Evolutionary conservation across 1,140 invertebrate genomes (phyloP), one percentile per base, ranked within the genome.

Genomic region (Psix sp.): DNA sequence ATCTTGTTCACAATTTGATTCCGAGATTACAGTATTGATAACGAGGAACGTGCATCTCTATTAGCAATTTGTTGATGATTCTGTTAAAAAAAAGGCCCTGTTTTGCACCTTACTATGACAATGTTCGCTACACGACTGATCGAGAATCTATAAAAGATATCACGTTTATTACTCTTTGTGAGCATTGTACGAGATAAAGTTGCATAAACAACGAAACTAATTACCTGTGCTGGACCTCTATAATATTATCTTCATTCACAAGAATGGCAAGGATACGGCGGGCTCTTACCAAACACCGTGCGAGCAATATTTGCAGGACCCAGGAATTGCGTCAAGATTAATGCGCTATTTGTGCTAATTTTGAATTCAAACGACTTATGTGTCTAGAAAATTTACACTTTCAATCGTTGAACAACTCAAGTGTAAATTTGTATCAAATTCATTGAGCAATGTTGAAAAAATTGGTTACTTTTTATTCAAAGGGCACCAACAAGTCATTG

Each of bases 11-110:
- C n/a, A n/a, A n/a, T n/a, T n/a, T n/a, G n/a, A 85, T 89, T 10
- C 84, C 84, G 15, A 85, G 84, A 4, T 85, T 86, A 51, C 86
- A 88, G 62, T 80, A 88, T 24, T 84, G 73, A 83, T 86, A 89
- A 11, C 82, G 82, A 3, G 86, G 85, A 20, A 88, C 42, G 76
- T 89, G 82, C 31, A 87, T 21, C 79, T 89, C 87, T 18, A 86
- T 36, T 4, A 85, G 85, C 17, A 88, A 46, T 20, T 78, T 80
- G 74, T 88, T 81, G 14, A 87, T 86, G 11, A 82, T 14, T 18
- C 33, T 77, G 57, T 87, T 85, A 9, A 82, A 6, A 9, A 84
- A 1, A 9, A 9, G 24, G 21, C 9, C 65, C 35, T 17, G 62
- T 24, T 51, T 46, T 57, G 17, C 46, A 49, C 18, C 21, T 46